Base-by-base conservation (phyloP, 2,797 vertebrate species). In the Lepidocolaptes lacrymiger region DNA sequence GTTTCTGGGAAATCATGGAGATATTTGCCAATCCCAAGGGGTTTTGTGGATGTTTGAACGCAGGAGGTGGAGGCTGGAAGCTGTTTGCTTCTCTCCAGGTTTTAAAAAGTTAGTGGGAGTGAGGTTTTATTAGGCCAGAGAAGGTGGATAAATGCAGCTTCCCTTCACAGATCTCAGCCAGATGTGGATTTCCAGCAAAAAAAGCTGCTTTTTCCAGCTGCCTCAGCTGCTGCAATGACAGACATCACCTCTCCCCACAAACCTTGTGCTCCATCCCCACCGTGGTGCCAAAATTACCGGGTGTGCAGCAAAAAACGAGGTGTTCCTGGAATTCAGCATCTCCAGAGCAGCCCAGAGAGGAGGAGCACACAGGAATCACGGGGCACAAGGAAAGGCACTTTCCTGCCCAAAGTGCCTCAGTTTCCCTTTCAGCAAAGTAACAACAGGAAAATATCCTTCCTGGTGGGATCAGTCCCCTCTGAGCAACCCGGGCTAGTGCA, bases 361-460 rank as follows among this genome's bases (percentile, higher is more conserved):
- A 66, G 64, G 9, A 7, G 26, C 16, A 46, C 36, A 14, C 61
- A n/a, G 85, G 49, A 4, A 1, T 22, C 7, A 6, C 37, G 1
- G 0, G 1, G 20, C 3, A 9, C 4, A 7, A n/a, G 69, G 24
- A 23, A 48, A 24, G 12, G 6, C 20, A 2, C 3, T 13, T 51
- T 46, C 85, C 43, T 51, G 14, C 75, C 62, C 3, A 0, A 0
- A 0, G 12, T 44, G 88, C 95, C 81, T 96, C 81, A 14, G 67
- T 88, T 90, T 90, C 80, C 83, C 79, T 36, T 4, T 12, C 2
- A 5, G 39, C 23, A 36, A 44, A 51, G 17, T 2, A 30, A 20
- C 11, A 48, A 2, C 4, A n/a, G 58, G 37, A 16, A 54, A 66
- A 51, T 11, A 12, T 4, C 46, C 8, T 72, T 37, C 34, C 19